Base-by-base conservation (phyloP, 1,140 invertebrate species). In the Drosophila arizonae region DNA sequence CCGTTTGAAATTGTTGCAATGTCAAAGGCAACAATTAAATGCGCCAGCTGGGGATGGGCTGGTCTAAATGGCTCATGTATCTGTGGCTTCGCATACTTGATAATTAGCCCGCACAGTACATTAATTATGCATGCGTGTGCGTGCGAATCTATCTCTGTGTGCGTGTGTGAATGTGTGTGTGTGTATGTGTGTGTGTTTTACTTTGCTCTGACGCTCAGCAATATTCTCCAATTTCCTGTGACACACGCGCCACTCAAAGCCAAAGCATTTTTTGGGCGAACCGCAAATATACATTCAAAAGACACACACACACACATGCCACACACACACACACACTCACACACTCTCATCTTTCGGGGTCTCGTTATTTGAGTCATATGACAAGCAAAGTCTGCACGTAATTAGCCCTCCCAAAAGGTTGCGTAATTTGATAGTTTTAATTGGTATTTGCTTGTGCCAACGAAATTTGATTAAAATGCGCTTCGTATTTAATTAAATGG, bases 371-470 rank as follows among this genome's bases (percentile, higher is more conserved):
- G 67, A 70, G 63, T 21, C 63, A 66, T 64, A 51, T 76, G 74
- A 61, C 61, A 69, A 30, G 77, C 45, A 73, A 77, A 73, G 77
- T 51, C 64, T 80, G 65, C 76, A 43, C 48, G 46, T 81, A 85
- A 85, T 85, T 85, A 85, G 81, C 54, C 72, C 39, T 33, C 48
- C 28, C 58, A 50, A 60, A 76, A 64, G 15, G 64, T 65, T 67
- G 17, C 69, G 84, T 86, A 86, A 86, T 87, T 79, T 86, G 79
- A 86, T 86, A 87, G 84, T 87, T 86, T 87, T 86, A 87, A 86
- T 86, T 86, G 84, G 69, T 62, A 80, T 88, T 86, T 70, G 68
- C 55, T 57, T 60, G 50, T 57, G 62, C 62, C 74, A 50, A 54
- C 54, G 76, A 56, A 65, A 75, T 75, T 71, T 75, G 72, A 75